Percentiles rank a stretch among this genome's conserved stretches.
Conservation (phyloP, 2,113 vertebrate species). For the Montifringilla adamsi region DNA sequence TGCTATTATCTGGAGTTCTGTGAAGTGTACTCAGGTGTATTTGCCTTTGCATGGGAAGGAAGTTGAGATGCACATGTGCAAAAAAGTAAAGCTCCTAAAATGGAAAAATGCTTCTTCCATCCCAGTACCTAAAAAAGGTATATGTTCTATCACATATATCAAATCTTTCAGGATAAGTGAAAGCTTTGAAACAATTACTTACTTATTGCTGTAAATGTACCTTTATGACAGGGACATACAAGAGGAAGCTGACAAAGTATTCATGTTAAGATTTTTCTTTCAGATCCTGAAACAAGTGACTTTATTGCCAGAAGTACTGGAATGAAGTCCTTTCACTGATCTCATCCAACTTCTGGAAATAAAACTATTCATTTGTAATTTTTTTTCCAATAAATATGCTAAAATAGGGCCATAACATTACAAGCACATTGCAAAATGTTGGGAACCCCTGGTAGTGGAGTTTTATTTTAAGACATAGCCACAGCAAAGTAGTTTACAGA, state of each 20-base stretch:
- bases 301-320: not conserved
- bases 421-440: not conserved
- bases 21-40: not conserved
- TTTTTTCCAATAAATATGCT: not conserved
- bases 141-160: not conserved
- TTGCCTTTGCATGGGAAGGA: not conserved
- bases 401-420: not conserved
- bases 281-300: not conserved
- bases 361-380: not conserved
- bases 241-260: not conserved
- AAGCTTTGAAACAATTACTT: not conserved
- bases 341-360: not conserved
- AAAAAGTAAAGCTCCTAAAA: not conserved
- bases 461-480: not conserved
- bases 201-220: not conserved
- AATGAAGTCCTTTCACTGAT: not conserved
- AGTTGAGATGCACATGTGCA: not conserved
- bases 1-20: not conserved
- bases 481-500: not conserved
- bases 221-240: not conserved
- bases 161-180: not conserved
- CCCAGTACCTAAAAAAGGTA: not conserved
- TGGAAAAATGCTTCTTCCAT: not conserved
- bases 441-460: fast-evolving
- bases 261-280: not conserved